Base-by-base conservation (phyloP, 1,140 invertebrate species). In the Pristionchus pacificus region DNA sequence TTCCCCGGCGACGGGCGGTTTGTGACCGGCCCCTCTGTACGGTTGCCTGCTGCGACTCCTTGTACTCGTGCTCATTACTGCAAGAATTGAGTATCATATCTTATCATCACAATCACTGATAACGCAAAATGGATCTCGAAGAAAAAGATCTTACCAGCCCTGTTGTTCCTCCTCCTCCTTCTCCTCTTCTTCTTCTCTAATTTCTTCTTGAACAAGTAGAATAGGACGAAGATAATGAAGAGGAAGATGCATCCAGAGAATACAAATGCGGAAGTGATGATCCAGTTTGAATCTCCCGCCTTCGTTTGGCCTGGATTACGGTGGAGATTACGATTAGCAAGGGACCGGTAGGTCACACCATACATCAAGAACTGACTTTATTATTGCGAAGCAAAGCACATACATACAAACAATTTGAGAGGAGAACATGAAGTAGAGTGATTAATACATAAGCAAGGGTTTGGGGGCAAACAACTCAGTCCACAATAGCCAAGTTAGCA, bases 121-220 rank as follows among this genome's bases (percentile, higher is more conserved):
- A n/a, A n/a, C n/a, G n/a, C n/a, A n/a, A n/a, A n/a, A n/a, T n/a
- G n/a, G n/a, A n/a, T n/a, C n/a, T 60, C 69, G 57, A n/a, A 61
- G 32, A 55, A 68, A 66, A 2, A 67, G 68, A 57, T 71, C 30
- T 30, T 60, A 31, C 27, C 62, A 31, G 19, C 68, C 24, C n/a
- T 60, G 63, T n/a, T 49, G 28, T 6, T 64, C 61, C 25, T 78
- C 71, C 67, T 59, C 63, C 65, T 68, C 19, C 80, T 69, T 1
- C 60, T 30, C 30, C 70, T 79, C 62, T 79, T 81, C 58, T 77
- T 77, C 55, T 32, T 67, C 65, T 83, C 82, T 10, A 82, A 57
- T 57, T 82, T 82, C 33, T 72, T 76, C 65, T 82, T 84, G 73
- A 83, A 84, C 3, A 84, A 68, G 31, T 79, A 73, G 68, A 80